Evolutionary conservation across 2,113 vertebrate species (phyloP), one percentile per base, ranked within the genome.

Genomic region (Tragelaphus scriptus): DNA sequence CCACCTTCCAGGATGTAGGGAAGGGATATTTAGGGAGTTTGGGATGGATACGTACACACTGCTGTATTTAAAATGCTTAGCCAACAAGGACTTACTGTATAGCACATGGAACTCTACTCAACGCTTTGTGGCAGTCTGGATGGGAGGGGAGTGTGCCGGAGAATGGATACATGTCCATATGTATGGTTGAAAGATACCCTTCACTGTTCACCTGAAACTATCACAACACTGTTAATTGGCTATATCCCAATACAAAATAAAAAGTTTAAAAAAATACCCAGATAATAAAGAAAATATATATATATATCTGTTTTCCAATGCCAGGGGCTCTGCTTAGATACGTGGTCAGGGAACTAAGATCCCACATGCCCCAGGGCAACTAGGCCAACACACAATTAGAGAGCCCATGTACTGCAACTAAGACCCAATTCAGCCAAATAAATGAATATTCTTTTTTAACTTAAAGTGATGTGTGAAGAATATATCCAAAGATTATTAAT

Each of bases 101-200:
- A 4, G 32, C 1, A 9, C 63, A n/a, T 68, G 63, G 32, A 2
- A 68, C 15, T 68, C 30, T 1, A 8, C 2, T 68, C 32, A 68
- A 0, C 9, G 63, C 9, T 68, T 9, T 19, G 32, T 68, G 32
- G 7, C 63, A 68, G 32, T 7, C 16, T 65, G 30, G 15, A n/a
- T n/a, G 63, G 2, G 14, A 32, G 30, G 63, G 63, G 63, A 32
- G 2, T 32, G n/a, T 7, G 30, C 15, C 2, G 0, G 32, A n/a
- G 1, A 4, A 68, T n/a, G 63, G 63, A 68, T 8, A 8, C 16
- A 5, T n/a, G 16, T n/a, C 2, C 10, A 68, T 59, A 59, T 8
- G 1, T n/a, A 19, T n/a, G 32, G 16, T 4, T 68, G 4, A 68
- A 0, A n/a, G 4, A 19, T 2, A 19, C 16, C 28, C 61, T 63